phyloP scores from a whole-genome alignment of 2,113 vertebrate genomes.

The Salvator merianae region DNA sequence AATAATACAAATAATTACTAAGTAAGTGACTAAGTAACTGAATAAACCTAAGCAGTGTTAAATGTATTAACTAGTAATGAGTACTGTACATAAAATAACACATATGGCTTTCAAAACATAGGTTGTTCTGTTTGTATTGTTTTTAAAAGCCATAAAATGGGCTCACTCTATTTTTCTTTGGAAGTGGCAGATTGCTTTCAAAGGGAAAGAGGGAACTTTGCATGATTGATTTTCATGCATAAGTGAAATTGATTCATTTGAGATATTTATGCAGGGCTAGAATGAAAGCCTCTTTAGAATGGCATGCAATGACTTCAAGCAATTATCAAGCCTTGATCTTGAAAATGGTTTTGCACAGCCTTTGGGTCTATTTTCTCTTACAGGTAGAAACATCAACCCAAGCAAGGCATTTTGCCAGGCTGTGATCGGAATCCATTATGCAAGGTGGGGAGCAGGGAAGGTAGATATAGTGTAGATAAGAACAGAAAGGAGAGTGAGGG shows the following conservation, averaged over 20 bases:
- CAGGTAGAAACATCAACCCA: background rate
- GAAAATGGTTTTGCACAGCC: constrained; percentile 2
- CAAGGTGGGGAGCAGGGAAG: background rate
- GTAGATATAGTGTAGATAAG: background rate
- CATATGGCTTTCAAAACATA: background rate
- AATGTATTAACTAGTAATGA: too few relatives aligned
- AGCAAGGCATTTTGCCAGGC: background rate
- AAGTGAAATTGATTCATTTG: constrained; percentile 6
- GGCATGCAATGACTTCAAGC: background rate
- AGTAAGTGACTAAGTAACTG: background rate
- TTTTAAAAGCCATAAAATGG: constrained; percentile 3
- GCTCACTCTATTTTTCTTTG: background rate
- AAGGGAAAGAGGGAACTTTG: background rate
- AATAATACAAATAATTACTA: background rate
- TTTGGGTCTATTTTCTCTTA: constrained; percentile 5
- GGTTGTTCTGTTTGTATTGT: background rate
- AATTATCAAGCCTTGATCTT: constrained; percentile 2
- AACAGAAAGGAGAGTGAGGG: background rate
- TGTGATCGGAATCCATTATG: constrained; percentile 10
- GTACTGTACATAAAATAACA: background rate
- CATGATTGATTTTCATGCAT: constrained; percentile 20
- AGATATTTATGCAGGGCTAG: constrained; percentile 7
- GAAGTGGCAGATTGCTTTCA: constrained; percentile 6
- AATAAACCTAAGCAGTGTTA: too few relatives aligned
- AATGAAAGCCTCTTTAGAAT: constrained; percentile 11